Conservation (phyloP, 2,113 vertebrate species). For the Axis porcinus region DNA sequence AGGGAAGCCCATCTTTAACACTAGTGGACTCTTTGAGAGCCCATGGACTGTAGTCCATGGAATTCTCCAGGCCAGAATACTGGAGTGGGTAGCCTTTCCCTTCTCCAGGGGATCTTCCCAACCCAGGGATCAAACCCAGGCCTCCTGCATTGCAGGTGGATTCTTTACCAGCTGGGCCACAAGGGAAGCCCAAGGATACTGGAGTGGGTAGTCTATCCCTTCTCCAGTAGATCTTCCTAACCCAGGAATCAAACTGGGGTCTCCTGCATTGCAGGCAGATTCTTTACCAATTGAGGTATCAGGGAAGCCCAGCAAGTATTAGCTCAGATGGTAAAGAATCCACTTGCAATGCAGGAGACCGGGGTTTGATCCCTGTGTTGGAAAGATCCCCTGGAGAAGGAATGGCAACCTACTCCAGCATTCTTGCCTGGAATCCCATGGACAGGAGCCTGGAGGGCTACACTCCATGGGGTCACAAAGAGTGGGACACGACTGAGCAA, state of each 20-base stretch:
- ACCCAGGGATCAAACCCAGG: neutral
- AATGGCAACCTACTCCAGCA: neutral
- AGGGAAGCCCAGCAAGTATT: neutral
- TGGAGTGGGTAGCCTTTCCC: neutral
- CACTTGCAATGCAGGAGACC: neutral
- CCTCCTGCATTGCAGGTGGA: neutral
- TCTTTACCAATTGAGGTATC: neutral
- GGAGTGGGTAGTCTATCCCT: neutral
- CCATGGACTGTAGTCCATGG: neutral
- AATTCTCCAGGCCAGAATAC: neutral
- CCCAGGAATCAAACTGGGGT: neutral
- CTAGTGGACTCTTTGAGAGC: neutral
- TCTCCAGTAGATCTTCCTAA: rapidly evolving
- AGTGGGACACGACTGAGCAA: neutral
- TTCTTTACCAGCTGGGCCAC: neutral
- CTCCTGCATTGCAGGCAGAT: neutral
- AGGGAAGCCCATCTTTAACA: neutral
- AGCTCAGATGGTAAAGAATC: neutral
- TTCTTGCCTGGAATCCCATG: neutral
- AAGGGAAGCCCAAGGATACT: neutral
- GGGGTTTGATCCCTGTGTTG: neutral
- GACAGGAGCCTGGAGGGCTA: neutral
- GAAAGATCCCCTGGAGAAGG: neutral
- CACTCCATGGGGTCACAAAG: neutral
- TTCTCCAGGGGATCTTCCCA: neutral